Base-by-base conservation (phyloP, 2,113 vertebrate genomes). In the Psettodes erumei region DNA sequence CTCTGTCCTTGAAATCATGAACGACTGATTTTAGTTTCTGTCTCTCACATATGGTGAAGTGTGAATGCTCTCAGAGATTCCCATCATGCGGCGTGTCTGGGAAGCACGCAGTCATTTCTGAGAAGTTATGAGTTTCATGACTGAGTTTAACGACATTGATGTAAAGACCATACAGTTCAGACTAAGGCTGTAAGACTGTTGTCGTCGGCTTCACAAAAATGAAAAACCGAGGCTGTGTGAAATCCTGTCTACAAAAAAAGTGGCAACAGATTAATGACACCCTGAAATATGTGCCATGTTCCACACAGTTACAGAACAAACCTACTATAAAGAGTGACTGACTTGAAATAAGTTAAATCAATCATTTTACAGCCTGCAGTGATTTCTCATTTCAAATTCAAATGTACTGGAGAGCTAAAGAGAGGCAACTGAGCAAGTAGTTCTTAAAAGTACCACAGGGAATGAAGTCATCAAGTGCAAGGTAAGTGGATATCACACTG, bases 21-120 rank as follows among this genome's bases (percentile, higher is more conserved):
- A 55, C 28, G 72, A 64, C 8, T 60, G 23, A 40, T 6, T 33
- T 28, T 76, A 82, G 63, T 73, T 88, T 82, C 73, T 75, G 5
- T 63, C 62, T 81, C 8, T 66, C 53, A 67, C 62, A 51, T 18
- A 64, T 45, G 32, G 38, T 50, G 30, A 27, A 37, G 63, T 74
- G 27, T 59, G 27, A 54, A 51, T 35, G 53, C 11, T 42, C 19
- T 55, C 47, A 61, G 6, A 83, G 19, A 23, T 75, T 59, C 74
- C 64, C 75, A 47, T 76, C 63, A 79, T 48, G 43, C 58, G 55
- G 19, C 53, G 40, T 18, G 23, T 77, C 16, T 56, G 53, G 42
- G 30, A 78, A 63, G 9, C 21, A 73, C 51, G 23, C 18, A 38
- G 10, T 42, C 0, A 35, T 42, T 55, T 70, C 33, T 71, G 54